phyloP scores from a whole-genome alignment of 2,797 vertebrate species.

The Vultur gryphus region DNA sequence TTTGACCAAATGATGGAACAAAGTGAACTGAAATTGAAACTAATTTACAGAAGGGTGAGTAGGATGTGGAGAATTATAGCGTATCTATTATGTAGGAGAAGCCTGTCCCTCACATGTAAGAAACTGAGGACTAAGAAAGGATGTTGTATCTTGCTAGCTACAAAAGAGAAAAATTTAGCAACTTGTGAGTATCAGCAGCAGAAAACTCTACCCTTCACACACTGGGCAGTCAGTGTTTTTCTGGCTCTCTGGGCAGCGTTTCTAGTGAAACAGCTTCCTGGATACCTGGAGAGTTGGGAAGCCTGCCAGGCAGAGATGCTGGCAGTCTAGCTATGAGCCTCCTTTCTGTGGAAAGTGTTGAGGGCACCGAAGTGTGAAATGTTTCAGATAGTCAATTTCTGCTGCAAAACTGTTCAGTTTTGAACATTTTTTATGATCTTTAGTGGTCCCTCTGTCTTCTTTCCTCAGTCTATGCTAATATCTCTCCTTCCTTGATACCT shows the following conservation, averaged over 20 bases:
- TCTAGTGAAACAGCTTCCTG: not conserved
- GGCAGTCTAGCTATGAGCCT: not conserved
- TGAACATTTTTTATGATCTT: not conserved
- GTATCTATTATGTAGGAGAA: not conserved
- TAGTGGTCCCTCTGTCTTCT: not conserved
- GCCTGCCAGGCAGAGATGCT: not conserved
- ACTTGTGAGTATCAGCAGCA: not conserved
- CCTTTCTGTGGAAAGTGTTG: not conserved
- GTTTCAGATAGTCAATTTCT: not conserved
- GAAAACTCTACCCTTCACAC: not conserved
- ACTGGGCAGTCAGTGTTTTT: not conserved
- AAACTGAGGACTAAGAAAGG: not conserved
- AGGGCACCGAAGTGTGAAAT: not conserved
- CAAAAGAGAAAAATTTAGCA: not conserved
- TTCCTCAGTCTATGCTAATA: not conserved
- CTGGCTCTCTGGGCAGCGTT: not conserved
- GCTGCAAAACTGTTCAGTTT: not conserved
- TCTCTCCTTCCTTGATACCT: not conserved
- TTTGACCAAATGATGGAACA: not conserved
- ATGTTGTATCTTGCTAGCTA: not conserved
- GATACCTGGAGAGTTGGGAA: not conserved
- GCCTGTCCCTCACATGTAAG: not conserved
- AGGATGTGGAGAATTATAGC: not conserved
- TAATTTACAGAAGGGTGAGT: not conserved
- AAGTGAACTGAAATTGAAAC: not conserved